Evolutionary conservation across 2,797 vertebrate genomes (phyloP), one percentile per base, ranked within the genome.

Genomic region (Molothrus aeneus): DNA sequence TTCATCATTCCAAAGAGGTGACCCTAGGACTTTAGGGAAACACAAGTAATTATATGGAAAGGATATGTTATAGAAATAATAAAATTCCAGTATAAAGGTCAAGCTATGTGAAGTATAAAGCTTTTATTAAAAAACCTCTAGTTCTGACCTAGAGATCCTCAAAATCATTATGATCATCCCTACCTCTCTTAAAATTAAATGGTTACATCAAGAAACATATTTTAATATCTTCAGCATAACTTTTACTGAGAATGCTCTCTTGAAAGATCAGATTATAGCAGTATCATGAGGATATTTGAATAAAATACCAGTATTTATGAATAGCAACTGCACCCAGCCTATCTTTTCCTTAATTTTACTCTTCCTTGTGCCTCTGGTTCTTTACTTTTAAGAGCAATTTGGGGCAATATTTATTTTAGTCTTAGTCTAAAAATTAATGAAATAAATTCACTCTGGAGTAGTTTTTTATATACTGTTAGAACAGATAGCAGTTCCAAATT

Each of bases 31-130:
- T 93, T 96, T 63, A 91, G 75, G 66, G 78, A 88, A 88, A 59
- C 51, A 80, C 42, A 83, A 93, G 82, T 61, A 93, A 95, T 90
- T 95, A 85, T 74, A 88, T 74, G 81, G 77, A 93, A 93, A 83
- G 60, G 21, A n/a, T 79, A 81, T 13, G 29, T 48, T 80, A 91
- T 78, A 96, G 85, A 92, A 95, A 93, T 77, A 95, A 91, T 94
- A 95, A 96, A 92, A 70, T 18, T n/a, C 12, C n/a, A 48, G 54
- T 71, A 71, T 86, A 94, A 95, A 95, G 71, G 85, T 96, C 89
- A 91, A 94, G 38, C 42, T 77, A 74, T 60, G 42, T 56, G 48
- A 89, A 92, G 68, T 56, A 78, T 82, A 93, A 96, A 90, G 45
- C 53, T 95, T 95, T 93, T 79, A 87, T 93, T 87, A 94, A 92